Evolutionary conservation across 2,797 vertebrate genomes (phyloP).

Genomic region (Caiman crocodilus): DNA sequence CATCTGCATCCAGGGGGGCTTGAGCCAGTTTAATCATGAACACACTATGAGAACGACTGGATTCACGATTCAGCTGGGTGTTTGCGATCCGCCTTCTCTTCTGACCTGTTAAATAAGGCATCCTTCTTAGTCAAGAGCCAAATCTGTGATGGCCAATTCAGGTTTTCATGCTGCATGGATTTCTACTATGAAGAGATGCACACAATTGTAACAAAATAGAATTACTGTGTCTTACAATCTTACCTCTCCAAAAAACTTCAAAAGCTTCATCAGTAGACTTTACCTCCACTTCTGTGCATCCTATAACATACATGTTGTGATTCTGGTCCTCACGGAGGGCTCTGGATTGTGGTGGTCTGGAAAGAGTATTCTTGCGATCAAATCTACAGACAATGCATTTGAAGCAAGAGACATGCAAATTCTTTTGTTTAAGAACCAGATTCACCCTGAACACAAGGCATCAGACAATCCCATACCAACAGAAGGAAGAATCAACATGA

Average conservation of each 20-base stretch:
- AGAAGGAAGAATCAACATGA: neutral
- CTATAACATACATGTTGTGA: conserved; percentile 97
- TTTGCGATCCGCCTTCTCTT: conserved; percentile 96
- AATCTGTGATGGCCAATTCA: neutral
- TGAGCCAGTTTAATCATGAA: conserved; percentile 95
- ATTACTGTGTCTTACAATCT: neutral
- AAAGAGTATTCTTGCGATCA: conserved; percentile 4
- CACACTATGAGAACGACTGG: conserved; percentile 97
- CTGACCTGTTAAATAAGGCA: conserved; percentile 84
- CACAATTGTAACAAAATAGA: neutral
- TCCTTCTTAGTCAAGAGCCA: neutral
- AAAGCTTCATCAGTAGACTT: conserved; percentile 97
- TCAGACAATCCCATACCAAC: neutral
- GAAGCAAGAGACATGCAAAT: neutral
- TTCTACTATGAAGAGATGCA: neutral
- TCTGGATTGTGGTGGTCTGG: conserved; percentile 94
- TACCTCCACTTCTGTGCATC: conserved; percentile 96
- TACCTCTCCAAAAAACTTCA: conserved; percentile 98
- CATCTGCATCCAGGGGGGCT: conserved; percentile 94
- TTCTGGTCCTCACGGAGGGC: conserved; percentile 94
- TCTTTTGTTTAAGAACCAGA: neutral
- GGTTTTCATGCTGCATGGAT: neutral
- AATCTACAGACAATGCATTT: neutral
- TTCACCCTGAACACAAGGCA: neutral
- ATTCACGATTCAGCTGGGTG: conserved; percentile 94